Evolutionary conservation across 2,113 vertebrate species (phyloP), one percentile per base, ranked within the genome.

Genomic region (Suricata suricatta): DNA sequence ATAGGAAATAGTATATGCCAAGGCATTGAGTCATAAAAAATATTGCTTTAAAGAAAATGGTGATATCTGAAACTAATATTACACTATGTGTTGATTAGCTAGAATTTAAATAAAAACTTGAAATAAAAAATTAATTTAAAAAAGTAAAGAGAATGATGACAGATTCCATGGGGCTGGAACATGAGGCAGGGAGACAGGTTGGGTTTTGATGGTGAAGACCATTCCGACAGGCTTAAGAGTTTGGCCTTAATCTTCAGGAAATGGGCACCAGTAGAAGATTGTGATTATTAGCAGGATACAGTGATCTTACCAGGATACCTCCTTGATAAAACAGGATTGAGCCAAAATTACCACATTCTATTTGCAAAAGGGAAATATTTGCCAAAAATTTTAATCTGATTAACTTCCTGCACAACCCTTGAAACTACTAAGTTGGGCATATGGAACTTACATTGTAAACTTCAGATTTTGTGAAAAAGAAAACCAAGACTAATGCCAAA

Each of bases 401-500:
- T 81, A 96, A 71, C 13, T 88, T 6, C 11, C 90, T 81, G 74
- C 76, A 31, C 92, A 79, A 41, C 2, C 38, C 71, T 44, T 35
- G 23, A 85, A 87, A n/a, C 19, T 92, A 64, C 63, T 93, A 60
- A 85, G 16, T 79, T 60, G 33, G 3, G 63, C 41, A 17, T 80
- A n/a, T 92, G 57, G 10, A 94, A 86, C 3, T 94, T 54, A 94
- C 15, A 66, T 23, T 52, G 41, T 71, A 76, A 93, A 54, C 15
- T 77, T 52, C 29, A 69, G 17, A 47, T 93, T 91, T 80, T 91
- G 41, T 93, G 44, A 79, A 69, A 68, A 87, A 54, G 17, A 54
- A 96, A 93, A 84, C 92, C 33, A 82, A 96, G 50, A 83, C 8
- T 31, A 84, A 94, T 5, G 54, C 2, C 60, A 79, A 72, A 90